Evolutionary conservation across 1,140 invertebrate genomes (phyloP).

Genomic region (Caenorhabditis briggsae): DNA sequence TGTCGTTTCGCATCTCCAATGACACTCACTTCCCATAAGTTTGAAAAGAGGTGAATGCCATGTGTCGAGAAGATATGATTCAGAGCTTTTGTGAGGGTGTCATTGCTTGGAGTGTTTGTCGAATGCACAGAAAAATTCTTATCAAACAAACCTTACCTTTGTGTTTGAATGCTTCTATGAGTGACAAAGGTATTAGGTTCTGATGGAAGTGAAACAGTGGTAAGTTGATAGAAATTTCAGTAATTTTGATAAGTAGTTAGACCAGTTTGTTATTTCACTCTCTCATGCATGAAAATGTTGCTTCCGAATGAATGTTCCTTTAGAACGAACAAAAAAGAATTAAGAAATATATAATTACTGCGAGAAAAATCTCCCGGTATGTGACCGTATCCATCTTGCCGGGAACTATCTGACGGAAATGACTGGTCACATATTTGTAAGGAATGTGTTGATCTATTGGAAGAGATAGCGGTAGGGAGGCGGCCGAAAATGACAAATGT

Average conservation of each 20-base stretch:
- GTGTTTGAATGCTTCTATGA: conserved; percentile 1
- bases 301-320: too few species aligned
- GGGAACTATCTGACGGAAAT: neutral
- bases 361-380: neutral
- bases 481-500: neutral
- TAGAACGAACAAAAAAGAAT: neutral
- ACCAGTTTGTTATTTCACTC: too few species aligned
- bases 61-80: conserved; percentile 43
- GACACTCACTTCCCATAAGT: neutral
- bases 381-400: neutral
- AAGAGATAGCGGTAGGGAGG: neutral
- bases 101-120: conserved; percentile 45
- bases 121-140: conserved; percentile 22
- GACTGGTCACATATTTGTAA: neutral
- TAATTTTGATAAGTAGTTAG: too few species aligned
- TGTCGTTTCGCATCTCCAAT: conserved; percentile 24
- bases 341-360: neutral
- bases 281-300: too few species aligned
- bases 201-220: neutral
- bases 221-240: too few species aligned
- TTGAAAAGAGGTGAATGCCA: neutral
- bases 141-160: conserved; percentile 23
- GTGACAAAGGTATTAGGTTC: neutral
- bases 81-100: conserved; percentile 42
- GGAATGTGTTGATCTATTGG: neutral